phyloP scores from a whole-genome alignment of 1,140 invertebrate species.

The Euura lappo region DNA sequence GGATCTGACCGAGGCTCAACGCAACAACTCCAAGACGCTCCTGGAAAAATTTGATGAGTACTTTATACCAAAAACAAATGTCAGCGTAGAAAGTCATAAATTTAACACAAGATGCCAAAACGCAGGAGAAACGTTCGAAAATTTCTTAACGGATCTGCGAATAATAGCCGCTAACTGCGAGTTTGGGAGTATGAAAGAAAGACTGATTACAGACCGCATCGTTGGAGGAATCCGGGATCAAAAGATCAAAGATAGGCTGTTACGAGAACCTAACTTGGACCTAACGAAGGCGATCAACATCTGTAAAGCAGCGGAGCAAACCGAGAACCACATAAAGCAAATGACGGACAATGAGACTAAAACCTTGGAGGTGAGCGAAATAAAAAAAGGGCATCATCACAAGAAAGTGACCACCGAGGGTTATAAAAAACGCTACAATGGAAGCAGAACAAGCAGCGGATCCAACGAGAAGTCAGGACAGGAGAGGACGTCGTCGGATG shows the following conservation, averaged over 20 bases:
- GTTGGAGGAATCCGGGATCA: neutral
- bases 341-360: neutral
- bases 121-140: neutral
- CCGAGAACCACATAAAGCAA: neutral
- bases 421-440: neutral
- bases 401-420: neutral
- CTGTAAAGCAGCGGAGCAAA: neutral
- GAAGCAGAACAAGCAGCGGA: neutral
- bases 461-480: neutral
- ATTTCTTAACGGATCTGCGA: neutral
- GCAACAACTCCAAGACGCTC: neutral
- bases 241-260: neutral
- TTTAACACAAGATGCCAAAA: neutral
- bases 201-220: neutral
- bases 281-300: neutral
- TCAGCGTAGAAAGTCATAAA: conserved; percentile 3
- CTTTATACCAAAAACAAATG: neutral
- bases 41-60: neutral
- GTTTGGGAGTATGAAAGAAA: neutral
- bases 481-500: neutral
- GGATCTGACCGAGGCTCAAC: neutral
- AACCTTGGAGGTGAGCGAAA: neutral
- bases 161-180: neutral
- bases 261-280: neutral
- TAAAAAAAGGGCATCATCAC: neutral